Base-by-base conservation (phyloP, 2,888 invertebrate species). In the Eupithecia abbreviata region DNA sequence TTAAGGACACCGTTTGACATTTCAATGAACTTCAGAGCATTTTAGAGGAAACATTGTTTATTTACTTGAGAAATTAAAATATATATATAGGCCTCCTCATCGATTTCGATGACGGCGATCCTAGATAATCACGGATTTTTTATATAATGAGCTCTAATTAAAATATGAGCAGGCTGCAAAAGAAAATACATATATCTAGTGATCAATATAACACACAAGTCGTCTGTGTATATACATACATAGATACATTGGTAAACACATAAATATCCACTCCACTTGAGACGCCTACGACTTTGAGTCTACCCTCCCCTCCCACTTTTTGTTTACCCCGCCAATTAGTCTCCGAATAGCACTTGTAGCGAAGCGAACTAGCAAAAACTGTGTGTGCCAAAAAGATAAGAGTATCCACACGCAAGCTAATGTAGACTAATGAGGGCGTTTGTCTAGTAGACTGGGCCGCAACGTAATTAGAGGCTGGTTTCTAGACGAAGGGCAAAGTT, bases 341-440 rank as follows among this genome's bases (percentile, higher is more conserved):
- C 42, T 43, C 42, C 7, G 43, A 43, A n/a, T 45, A 43, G 67
- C 43, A n/a, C 45, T 68, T n/a, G 42, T 45, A 68, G 10, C 4
- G 43, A 43, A 10, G n/a, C 42, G n/a, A 43, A 43, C 42, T 10
- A 68, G 43, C 43, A 68, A 70, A 69, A 70, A 70, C 70, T 43
- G n/a, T 49, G 18, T 51, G 13, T 18, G 30, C 70, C 69, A 45
- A 69, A 69, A 47, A 45, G 49, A 70, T 70, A 42, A 67, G 87
- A 89, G 90, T 88, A 88, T 88, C 89, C 88, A 71, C 51, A 41
- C 47, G 30, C 42, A 88, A 68, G 67, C 42, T 68, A 68, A 68
- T 68, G 43, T 68, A 90, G 88, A 87, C 85, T 89, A 88, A 90
- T 87, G 90, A 86, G 84, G 77, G 85, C 79, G 87, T 89, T 88